Evolutionary conservation across 2,888 invertebrate genomes (phyloP).

Genomic region (Caenorhabditis sinica): DNA sequence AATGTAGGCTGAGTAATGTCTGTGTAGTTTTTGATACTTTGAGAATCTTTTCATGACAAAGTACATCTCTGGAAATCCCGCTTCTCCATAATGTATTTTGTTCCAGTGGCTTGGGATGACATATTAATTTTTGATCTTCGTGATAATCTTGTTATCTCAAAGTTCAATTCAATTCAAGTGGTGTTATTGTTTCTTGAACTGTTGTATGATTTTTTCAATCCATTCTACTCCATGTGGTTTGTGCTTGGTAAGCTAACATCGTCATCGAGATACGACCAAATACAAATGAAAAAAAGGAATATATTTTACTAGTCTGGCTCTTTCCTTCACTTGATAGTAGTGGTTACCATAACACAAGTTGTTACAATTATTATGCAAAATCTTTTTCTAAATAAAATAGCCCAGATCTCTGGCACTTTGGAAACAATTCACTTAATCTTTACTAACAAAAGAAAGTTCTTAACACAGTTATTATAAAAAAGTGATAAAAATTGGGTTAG

Average conservation of each 20-base stretch:
- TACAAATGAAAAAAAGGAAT: not conserved
- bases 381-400: too few relatives aligned
- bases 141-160: conserved; percentile 10
- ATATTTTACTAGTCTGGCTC: too few relatives aligned
- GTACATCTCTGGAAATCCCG: too few relatives aligned
- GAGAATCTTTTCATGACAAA: too few relatives aligned
- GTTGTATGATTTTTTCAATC: too few relatives aligned
- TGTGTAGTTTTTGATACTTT: not conserved
- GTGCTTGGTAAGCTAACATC: not conserved
- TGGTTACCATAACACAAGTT: too few relatives aligned
- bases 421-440: too few relatives aligned
- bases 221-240: not conserved
- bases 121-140: not conserved
- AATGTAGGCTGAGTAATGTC: too few relatives aligned
- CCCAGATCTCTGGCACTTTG: too few relatives aligned
- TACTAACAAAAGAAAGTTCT: not conserved
- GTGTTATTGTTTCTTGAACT: too few relatives aligned
- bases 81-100: not conserved
- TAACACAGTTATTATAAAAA: not conserved
- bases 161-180: not conserved
- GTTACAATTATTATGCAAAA: too few relatives aligned
- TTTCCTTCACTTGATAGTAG: too few relatives aligned
- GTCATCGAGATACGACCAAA: not conserved
- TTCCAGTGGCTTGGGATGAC: not conserved
- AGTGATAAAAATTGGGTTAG: not conserved